Evolutionary conservation across 2,113 vertebrate genomes (phyloP).

Genomic region (Miniopterus natalensis): DNA sequence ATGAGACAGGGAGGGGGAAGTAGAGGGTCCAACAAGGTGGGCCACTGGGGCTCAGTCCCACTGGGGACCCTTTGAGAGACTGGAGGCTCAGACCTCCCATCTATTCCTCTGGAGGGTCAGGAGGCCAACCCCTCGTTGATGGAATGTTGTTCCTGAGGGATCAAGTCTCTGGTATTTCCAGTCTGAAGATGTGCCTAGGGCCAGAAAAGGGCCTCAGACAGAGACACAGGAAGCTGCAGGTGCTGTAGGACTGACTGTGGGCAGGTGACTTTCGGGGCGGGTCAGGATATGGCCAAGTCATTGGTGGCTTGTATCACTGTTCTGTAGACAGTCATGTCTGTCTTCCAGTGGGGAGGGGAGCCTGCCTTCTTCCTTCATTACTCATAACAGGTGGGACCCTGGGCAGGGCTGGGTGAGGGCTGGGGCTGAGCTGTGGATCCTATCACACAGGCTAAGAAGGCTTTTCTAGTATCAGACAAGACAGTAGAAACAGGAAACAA

Average conservation of each 20-base stretch:
- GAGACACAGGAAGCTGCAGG: background rate
- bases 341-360: background rate
- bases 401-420: background rate
- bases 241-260: background rate
- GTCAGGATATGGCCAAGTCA: background rate
- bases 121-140: background rate
- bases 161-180: accelerated
- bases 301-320: background rate
- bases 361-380: background rate
- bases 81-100: background rate
- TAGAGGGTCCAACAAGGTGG: background rate
- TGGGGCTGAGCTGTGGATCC: background rate
- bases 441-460: background rate
- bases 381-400: background rate
- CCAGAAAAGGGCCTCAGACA: background rate
- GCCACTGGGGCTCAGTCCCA: background rate
- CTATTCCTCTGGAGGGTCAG: background rate
- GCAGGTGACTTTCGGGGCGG: background rate
- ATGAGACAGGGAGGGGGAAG: background rate
- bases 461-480: background rate
- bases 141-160: background rate
- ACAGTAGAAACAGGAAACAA: background rate
- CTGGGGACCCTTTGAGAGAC: background rate
- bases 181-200: background rate
- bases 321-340: background rate